Evolutionary conservation across 2,888 invertebrate species (phyloP), one percentile per base, ranked within the genome.

Genomic region (Steinernema carpocapsae): DNA sequence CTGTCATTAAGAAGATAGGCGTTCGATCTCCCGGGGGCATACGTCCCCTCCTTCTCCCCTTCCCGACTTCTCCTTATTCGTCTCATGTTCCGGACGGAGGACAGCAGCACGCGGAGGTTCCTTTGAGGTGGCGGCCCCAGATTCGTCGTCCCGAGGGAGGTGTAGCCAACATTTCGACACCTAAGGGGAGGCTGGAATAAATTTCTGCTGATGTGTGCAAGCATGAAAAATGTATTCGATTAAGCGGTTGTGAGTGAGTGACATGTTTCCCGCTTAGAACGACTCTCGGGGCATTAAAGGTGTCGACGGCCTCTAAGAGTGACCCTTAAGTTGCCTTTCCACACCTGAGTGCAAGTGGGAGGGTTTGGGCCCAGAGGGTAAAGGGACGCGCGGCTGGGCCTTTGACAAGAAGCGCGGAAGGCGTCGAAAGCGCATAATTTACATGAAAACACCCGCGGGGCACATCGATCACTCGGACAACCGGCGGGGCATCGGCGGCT

Each of bases 91-190:
- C 37, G 64, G 29, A 17, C 32, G 32, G 64, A 32, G 64, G 64
- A 48, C 48, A 48, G 14, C n/a, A 48, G 48, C n/a, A 29, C 64
- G 29, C 64, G 32, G 24, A 17, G 64, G 48, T 29, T 26, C 22
- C 56, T 56, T 26, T 14, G 56, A 56, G 64, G 64, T 64, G 64
- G 32, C 64, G 64, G 12, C 32, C 17, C 24, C 32, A n/a, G 64
- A 26, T 12, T 14, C 64, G 29, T 6, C 17, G 32, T 64, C 64
- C 32, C 64, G 29, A 3, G 64, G 64, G 64, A 64, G 4, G 37
- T 64, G 64, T 64, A 26, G 56, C 64, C 17, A 64, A 64, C 64
- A 37, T 64, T 64, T 64, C 64, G 64, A 64, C 64, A 64, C 64
- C 64, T 64, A 26, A 64, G 26, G 56, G 24, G 2, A 37, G 56